Evolutionary conservation across 2,797 vertebrate species (phyloP), one percentile per base, ranked within the genome.

Genomic region (Spizella passerina): DNA sequence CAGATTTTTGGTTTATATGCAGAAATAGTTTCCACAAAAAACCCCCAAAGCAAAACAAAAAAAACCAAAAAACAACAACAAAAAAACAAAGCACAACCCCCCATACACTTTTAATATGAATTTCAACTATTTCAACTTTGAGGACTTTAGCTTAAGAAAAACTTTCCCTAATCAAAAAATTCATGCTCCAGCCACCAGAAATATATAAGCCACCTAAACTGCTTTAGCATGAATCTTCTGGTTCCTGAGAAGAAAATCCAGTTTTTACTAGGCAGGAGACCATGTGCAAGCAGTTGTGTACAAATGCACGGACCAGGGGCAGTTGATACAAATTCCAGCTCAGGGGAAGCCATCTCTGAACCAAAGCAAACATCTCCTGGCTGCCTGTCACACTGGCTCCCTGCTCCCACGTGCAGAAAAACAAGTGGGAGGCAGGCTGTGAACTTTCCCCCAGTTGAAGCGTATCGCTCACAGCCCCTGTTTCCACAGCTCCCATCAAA

Each of bases 361-460:
- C 9, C 30, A 14, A 44, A 52, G 11, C 4, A 4, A 64, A 44
- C 18, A 9, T 1, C 32, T n/a, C 7, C 39, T 5, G 41, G 24
- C 19, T 6, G 63, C 32, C 2, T 3, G 22, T 14, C 39, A 29
- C 32, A 4, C 30, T 4, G 2, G 46, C 36, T 18, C 27, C 10
- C 53, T 16, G 79, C n/a, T 8, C 26, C 63, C n/a, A 26, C 2
- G 0, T 4, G 69, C 9, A 10, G 56, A 19, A 41, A 20, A 49
- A 32, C 38, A 53, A 22, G 38, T 1, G 14, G 23, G 49, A 82
- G 6, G 72, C 65, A 32, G 55, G 19, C 36, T 6, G 13, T 65
- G 90, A 94, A 82, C 94, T 86, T 73, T 95, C 23, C 47, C 86
- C 94, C 56, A 96, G 71, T 87, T 93, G 39, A 72, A 86, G 63